Evolutionary conservation across 2,113 vertebrate genomes (phyloP), one percentile per base, ranked within the genome.

Genomic region (Coregonus clupeaformis): DNA sequence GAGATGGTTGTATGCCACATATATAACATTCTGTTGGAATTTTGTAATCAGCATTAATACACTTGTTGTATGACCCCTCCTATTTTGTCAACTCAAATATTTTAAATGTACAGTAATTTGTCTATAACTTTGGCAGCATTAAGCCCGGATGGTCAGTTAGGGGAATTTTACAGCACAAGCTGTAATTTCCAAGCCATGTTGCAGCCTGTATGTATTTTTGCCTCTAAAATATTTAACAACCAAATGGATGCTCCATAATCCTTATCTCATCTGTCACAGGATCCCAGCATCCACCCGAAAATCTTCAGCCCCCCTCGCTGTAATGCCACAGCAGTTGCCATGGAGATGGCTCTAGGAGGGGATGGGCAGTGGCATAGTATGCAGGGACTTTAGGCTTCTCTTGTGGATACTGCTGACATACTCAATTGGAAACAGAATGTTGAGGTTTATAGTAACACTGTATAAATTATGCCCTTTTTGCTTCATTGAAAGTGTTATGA

Each of bases 291-390:
- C 83, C 91, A 85, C 89, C 92, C 82, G 84, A 91, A 93, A 92
- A 90, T 85, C 86, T 84, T 92, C 90, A 91, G 92, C 88, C 88
- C 87, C 79, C 42, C 36, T 42, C 36, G 2, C 91, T 93, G 88
- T 93, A 93, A 93, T 89, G 90, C 92, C 88, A 91, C 84, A 82
- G 89, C 82, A 0, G 94, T 95, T 94, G 90, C 94, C 84, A 95
- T 94, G 92, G 95, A 92, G 93, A 96, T 91, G 80, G 93, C 90
- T 91, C 88, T 52, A 89, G 92, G 92, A 91, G 92, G 86, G 91
- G 79, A 86, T 81, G 85, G 90, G 85, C 89, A 77, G 76, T 27
- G 49, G 55, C 27, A 68, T 47, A 9, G 52, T n/a, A 71, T 72
- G 29, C 49, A 59, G 64, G 42, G 76, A 78, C 63, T 77, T 80